These are phyloP conservation scores for Helicolenus hilgendorfi DNA, from an alignment of 2,797 vertebrate species.

Conservation along the genomic window DNA sequence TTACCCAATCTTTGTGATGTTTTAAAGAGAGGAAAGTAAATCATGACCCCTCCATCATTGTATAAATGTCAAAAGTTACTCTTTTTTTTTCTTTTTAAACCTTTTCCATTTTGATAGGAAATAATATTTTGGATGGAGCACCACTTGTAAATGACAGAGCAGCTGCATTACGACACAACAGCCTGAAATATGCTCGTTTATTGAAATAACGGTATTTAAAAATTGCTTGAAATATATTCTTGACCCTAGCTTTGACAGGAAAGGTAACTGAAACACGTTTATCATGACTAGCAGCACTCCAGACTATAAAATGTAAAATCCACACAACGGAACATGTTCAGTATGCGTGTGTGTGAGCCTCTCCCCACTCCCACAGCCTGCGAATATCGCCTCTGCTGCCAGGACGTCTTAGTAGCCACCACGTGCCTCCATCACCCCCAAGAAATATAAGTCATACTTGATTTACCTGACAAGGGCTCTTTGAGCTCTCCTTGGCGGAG, in stretches of 20 bases:
- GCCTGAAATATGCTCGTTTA: not conserved
- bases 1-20: not conserved
- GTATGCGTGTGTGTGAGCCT: not conserved
- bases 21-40: conserved; percentile 31
- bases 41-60: not conserved
- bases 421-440: conserved; percentile 74
- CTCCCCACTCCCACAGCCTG: conserved; percentile 14
- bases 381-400: conserved; percentile 54
- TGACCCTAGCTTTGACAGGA: not conserved
- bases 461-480: conserved; percentile 88
- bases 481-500: conserved; percentile 85
- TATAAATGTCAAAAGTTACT: conserved; percentile 2
- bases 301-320: not conserved
- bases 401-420: conserved; percentile 72
- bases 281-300: not conserved
- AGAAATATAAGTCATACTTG: conserved; percentile 88
- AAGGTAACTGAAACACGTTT: not conserved
- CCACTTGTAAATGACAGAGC: conserved; percentile 9
- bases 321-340: not conserved
- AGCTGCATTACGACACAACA: not conserved
- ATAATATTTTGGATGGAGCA: not conserved
- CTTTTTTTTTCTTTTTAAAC: not conserved
- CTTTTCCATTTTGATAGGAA: not conserved
- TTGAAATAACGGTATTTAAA: conserved; percentile 11
- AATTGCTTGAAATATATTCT: not conserved